These are phyloP conservation scores for Parazoanthus darwini DNA, from an alignment of 92 coral and sea anemone species.

Conservation along the genomic window DNA sequence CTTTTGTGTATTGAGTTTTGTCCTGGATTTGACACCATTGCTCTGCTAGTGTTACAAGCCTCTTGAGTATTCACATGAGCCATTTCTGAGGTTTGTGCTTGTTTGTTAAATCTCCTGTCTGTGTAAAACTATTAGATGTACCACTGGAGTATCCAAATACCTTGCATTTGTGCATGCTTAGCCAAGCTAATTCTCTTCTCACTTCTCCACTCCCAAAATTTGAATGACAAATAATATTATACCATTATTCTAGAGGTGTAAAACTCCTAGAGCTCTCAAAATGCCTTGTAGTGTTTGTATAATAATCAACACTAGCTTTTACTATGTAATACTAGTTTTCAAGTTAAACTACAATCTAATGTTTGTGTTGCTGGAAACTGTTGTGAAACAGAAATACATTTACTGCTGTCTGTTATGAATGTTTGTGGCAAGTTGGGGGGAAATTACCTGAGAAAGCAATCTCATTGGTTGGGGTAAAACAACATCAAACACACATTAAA, in stretches of 20 bases:
- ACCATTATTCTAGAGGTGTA: too few relatives aligned
- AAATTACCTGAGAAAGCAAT: neutral
- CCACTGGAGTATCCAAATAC: neutral
- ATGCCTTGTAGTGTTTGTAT: too few relatives aligned
- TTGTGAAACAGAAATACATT: too few relatives aligned
- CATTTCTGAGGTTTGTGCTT: constrained; percentile 27
- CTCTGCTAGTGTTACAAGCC: constrained; percentile 1
- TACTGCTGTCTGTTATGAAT: neutral
- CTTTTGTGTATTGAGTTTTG: neutral
- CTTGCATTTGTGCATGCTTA: neutral
- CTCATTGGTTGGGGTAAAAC: neutral
- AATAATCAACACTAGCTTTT: too few relatives aligned
- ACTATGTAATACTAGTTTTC: too few relatives aligned
- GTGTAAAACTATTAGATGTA: constrained; percentile 1
- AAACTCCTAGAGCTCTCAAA: too few relatives aligned
- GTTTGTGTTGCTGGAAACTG: too few relatives aligned
- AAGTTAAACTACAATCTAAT: too few relatives aligned
- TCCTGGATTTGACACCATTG: neutral
- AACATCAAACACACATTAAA: too few relatives aligned
- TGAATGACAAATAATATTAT: too few relatives aligned
- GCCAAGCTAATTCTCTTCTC: neutral
- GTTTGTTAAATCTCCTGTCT: constrained; percentile 4
- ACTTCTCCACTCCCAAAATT: neutral
- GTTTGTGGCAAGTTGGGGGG: neutral
- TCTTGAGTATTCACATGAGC: constrained; percentile 1